phyloP scores from a whole-genome alignment of 2,113 vertebrate species.

The Muntiacus muntjak region DNA sequence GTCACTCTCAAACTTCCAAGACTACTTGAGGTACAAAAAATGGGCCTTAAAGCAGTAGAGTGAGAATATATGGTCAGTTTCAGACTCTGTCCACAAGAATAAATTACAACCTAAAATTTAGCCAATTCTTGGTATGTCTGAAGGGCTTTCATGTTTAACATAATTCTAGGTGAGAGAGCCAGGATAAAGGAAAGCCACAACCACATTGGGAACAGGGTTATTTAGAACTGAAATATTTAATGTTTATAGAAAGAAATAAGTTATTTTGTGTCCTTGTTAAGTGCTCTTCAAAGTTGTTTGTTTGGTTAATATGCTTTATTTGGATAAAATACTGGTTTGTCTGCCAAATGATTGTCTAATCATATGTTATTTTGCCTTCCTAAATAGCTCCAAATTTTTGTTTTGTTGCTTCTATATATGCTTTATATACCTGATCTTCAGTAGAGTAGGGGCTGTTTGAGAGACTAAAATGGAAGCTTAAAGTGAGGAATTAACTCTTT shows the following conservation, averaged over 20 bases:
- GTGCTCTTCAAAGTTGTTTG: slow-evolving; percentile 40
- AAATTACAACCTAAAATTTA: slow-evolving; percentile 39
- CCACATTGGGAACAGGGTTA: background rate
- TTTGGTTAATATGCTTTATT: slow-evolving; percentile 55
- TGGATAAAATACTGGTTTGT: slow-evolving; percentile 19
- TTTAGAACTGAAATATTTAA: slow-evolving; percentile 45
- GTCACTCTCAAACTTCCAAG: background rate
- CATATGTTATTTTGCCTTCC: slow-evolving; percentile 22
- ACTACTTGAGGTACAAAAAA: background rate
- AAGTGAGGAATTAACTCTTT: background rate
- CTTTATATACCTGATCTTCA: slow-evolving; percentile 6
- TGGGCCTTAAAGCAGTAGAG: background rate
- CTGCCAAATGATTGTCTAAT: slow-evolving; percentile 16
- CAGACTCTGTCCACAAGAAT: background rate
- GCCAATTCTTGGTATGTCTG: background rate
- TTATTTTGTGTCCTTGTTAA: slow-evolving; percentile 41
- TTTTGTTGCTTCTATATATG: background rate
- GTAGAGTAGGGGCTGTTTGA: background rate
- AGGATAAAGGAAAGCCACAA: slow-evolving; percentile 40
- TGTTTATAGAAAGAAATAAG: slow-evolving; percentile 36
- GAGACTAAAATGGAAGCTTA: background rate
- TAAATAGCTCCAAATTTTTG: slow-evolving; percentile 20
- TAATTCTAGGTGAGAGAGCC: slow-evolving; percentile 50
- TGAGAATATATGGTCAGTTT: background rate
- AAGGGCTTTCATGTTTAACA: slow-evolving; percentile 30